Conservation (phyloP, 2,797 vertebrate species). For the Sebastes iracundus region DNA sequence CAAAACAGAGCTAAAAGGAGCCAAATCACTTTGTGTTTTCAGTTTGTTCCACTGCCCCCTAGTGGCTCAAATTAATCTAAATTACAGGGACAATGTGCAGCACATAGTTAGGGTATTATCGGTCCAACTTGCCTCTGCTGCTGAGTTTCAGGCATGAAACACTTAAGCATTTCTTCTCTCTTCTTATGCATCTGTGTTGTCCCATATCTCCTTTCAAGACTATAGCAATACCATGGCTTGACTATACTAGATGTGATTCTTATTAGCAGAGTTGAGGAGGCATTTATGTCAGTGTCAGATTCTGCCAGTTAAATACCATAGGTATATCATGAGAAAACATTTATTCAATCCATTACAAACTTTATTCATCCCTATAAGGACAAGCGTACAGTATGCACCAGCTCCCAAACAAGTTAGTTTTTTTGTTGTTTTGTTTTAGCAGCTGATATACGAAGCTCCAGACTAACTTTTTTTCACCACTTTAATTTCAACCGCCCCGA, state of each 20-base stretch:
- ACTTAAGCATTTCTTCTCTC: background rate
- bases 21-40: background rate
- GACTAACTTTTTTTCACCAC: no score
- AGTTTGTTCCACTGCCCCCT: background rate
- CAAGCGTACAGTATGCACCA: background rate
- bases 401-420: background rate
- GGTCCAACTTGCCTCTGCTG: background rate
- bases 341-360: background rate
- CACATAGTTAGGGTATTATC: background rate
- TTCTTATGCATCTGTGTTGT: background rate
- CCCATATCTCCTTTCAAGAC: background rate
- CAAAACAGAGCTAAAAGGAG: slow-evolving; percentile 6
- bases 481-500: no score
- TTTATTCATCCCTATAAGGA: background rate
- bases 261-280: background rate
- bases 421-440: no score
- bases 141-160: background rate
- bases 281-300: background rate
- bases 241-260: background rate
- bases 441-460: no score
- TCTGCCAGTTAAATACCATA: background rate
- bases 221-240: background rate
- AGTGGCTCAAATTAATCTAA: background rate
- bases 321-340: background rate
- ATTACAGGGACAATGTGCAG: background rate